A percentile compares a stretch with the other conserved stretches of the same genome.
Conservation (phyloP, 1,140 invertebrate genomes). For the Drosophila hydei region DNA sequence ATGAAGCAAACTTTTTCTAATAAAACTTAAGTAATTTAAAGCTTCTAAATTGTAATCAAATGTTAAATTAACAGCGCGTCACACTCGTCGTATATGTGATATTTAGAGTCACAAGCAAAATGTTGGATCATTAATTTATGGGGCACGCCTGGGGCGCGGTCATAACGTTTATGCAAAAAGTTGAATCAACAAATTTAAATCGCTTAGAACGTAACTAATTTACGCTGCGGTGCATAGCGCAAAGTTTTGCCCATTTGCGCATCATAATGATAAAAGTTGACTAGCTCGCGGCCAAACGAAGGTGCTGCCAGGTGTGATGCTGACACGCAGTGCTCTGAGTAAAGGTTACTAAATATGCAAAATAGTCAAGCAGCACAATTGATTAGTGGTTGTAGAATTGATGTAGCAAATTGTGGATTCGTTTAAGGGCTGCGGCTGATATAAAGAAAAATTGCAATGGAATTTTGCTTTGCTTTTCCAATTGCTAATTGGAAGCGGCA, state of each 20-base stretch:
- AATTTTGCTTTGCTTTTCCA: not conserved
- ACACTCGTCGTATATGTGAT: conserved; percentile 21
- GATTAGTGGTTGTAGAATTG: conserved; percentile 42
- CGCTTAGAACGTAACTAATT: conserved; percentile 79
- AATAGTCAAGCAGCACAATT: conserved; percentile 50
- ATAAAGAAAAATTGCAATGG: conserved; percentile 23
- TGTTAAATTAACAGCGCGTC: not conserved
- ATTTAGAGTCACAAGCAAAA: conserved; percentile 13
- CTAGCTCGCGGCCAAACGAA: conserved; percentile 43
- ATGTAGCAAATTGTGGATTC: conserved; percentile 25
- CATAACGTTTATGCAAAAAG: conserved; percentile 73
- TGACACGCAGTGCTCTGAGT: not conserved
- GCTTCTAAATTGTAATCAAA: conserved; percentile 6
- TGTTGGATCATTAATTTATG: conserved; percentile 18
- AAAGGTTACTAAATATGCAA: not conserved
- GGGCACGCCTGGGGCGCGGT: conserved; percentile 40
- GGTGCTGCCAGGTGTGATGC: conserved; percentile 12
- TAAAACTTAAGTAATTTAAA: not conserved
- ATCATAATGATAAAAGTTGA: conserved; percentile 80
- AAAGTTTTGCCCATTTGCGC: conserved; percentile 76
- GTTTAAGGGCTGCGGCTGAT: conserved; percentile 18
- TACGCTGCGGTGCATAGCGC: conserved; percentile 44
- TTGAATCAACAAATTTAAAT: conserved; percentile 80
- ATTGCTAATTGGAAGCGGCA: conserved; percentile 8
- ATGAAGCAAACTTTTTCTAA: too few relatives aligned